Evolutionary conservation across 2,888 invertebrate species (phyloP).

Genomic region (Oscheius myriophilus): DNA sequence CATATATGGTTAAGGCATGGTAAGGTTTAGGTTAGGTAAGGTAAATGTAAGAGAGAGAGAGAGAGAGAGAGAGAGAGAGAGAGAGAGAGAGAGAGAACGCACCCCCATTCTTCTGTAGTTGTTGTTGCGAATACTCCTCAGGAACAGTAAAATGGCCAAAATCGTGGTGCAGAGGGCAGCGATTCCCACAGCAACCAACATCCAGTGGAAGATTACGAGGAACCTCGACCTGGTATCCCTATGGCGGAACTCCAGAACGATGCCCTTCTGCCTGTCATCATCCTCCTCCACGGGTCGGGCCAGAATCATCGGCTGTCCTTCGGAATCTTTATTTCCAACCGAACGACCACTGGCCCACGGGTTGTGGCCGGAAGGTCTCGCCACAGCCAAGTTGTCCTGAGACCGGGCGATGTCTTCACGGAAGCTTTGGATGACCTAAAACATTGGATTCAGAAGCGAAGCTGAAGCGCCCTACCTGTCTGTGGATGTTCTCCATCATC

Average conservation of each 20-base stretch:
- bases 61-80: slow-evolving; percentile 17
- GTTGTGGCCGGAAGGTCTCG: slow-evolving; percentile 21
- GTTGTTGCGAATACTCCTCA: slow-evolving; percentile 19
- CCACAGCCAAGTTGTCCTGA: slow-evolving; percentile 14
- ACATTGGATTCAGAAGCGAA: too few relatives aligned
- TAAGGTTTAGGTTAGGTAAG: too few relatives aligned
- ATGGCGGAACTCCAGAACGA: slow-evolving; percentile 20
- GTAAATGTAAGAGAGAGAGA: not conserved
- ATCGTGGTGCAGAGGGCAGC: slow-evolving; percentile 24
- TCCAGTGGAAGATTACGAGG: slow-evolving; percentile 23
- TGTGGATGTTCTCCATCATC: not conserved
- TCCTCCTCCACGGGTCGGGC: slow-evolving; percentile 7
- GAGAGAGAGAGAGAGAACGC: slow-evolving; percentile 25
- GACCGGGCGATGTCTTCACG: not conserved
- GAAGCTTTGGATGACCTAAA: not conserved
- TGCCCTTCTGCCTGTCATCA: slow-evolving; percentile 5
- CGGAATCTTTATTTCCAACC: slow-evolving; percentile 19
- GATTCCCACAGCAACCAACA: slow-evolving; percentile 16
- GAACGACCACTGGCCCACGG: slow-evolving; percentile 10
- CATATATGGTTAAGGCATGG: too few relatives aligned
- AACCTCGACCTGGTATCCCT: slow-evolving; percentile 6
- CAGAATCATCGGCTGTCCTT: slow-evolving; percentile 25
- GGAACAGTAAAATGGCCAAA: slow-evolving; percentile 21
- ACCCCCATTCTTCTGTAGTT: slow-evolving; percentile 37
- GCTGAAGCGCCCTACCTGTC: not conserved